Evolutionary conservation across 2,888 invertebrate species (phyloP), one percentile per base, ranked within the genome.

Genomic region (Zootermopsis nevadensis): DNA sequence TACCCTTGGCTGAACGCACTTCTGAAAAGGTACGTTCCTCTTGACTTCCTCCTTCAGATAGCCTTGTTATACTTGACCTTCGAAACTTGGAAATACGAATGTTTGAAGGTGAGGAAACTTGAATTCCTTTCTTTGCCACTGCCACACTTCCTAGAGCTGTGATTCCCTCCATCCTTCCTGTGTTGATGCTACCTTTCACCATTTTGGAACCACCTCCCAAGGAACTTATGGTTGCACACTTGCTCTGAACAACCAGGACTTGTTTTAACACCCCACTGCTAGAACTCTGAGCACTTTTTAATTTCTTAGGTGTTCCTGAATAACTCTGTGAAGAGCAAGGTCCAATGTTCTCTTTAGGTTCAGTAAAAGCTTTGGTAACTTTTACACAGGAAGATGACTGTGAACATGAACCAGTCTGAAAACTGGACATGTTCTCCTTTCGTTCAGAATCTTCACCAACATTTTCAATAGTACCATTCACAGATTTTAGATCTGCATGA

Each of bases 271-370:
- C 82, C 12, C 80, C 76, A 42, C 76, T 66, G n/a, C 69, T 38
- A 24, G 80, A 35, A 33, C 66, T 38, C n/a, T 35, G 79, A 30
- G 33, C 82, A 66, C 67, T 67, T 76, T 84, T 83, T 8, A 81
- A 30, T 81, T 83, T 83, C 81, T 80, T 82, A 53, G 30, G 27
- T 10, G 38, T 38, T 33, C n/a, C 66, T 3, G 81, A 48, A 79
- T 27, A 60, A 38, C 83, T 83, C 55, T 85, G 85, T 30, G 82
- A 74, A 27, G 77, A 69, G 53, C 83, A 38, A 22, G 85, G 80
- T n/a, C 84, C 84, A 27, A 85, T 76, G 60, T 83, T 84, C 69
- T 84, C 83, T 42, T 85, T 85, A 8, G 85, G 84, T 30, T 80
- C 72, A n/a, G 84, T 35, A 38, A 76, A 82, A 66, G 24, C 67